Evolutionary conservation across 1,140 invertebrate species (phyloP).

Genomic region (Brachionus plicatilis): DNA sequence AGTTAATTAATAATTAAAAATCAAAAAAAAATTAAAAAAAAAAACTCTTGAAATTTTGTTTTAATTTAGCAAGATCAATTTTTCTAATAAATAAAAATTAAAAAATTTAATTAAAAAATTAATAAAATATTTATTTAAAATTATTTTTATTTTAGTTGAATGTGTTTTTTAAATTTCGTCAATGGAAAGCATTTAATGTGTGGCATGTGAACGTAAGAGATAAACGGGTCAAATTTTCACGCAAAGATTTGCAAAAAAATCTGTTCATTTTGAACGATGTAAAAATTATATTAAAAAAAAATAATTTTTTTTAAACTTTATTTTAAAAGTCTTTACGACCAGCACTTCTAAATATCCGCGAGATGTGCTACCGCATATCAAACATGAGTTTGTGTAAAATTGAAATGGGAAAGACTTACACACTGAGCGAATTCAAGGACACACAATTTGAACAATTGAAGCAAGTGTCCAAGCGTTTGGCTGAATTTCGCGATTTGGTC

Average conservation of each 20-base stretch:
- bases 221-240: slow-evolving; percentile 63
- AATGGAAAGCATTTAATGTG: slow-evolving; percentile 74
- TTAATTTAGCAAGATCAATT: too few species aligned
- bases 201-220: slow-evolving; percentile 71
- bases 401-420: slow-evolving; percentile 56
- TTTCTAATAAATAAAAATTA: too few species aligned
- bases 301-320: background rate
- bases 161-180: slow-evolving; percentile 58
- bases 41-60: too few species aligned
- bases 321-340: slow-evolving; percentile 60
- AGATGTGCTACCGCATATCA: slow-evolving; percentile 63
- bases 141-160: slow-evolving; percentile 60
- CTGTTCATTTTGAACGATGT: slow-evolving; percentile 67
- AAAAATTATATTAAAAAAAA: slow-evolving; percentile 41
- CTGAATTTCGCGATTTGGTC: slow-evolving; percentile 61
- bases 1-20: too few species aligned
- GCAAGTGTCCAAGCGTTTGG: slow-evolving; percentile 58
- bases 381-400: slow-evolving; percentile 57
- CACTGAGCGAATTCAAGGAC: slow-evolving; percentile 57
- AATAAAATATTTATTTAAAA: slow-evolving; percentile 60
- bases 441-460: slow-evolving; percentile 46
- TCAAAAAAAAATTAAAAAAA: too few species aligned
- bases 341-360: slow-evolving; percentile 65
- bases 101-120: too few species aligned
- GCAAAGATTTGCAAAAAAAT: slow-evolving; percentile 62